phyloP scores from a whole-genome alignment of 2,888 invertebrate species.

The Parthenolecanium corni region DNA sequence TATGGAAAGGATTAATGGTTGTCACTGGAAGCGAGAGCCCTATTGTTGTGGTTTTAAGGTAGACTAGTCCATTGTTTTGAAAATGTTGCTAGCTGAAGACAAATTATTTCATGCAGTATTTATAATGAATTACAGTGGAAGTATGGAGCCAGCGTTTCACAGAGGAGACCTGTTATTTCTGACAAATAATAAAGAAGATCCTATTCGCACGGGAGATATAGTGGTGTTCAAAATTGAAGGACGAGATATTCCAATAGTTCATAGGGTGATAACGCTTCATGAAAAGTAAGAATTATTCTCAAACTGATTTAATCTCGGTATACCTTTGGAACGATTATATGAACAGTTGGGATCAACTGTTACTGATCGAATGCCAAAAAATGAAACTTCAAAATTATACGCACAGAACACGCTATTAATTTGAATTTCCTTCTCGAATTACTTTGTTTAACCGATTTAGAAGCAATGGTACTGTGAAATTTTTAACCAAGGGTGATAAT shows the following conservation, averaged over 20 bases:
- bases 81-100: neutral
- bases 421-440: no score
- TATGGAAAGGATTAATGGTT: slow-evolving; percentile 99
- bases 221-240: neutral
- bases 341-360: no score
- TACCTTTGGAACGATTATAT: neutral
- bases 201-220: neutral
- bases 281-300: neutral
- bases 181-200: neutral
- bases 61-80: slow-evolving; percentile 33
- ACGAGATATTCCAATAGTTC: neutral
- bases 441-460: neutral
- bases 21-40: slow-evolving; percentile 97
- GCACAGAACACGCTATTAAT: no score
- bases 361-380: no score
- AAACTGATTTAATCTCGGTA: neutral
- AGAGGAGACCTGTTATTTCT: slow-evolving; percentile 15
- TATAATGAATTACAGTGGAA: slow-evolving; percentile 4
- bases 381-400: no score
- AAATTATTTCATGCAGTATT: neutral
- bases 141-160: slow-evolving; percentile 14
- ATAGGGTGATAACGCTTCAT: slow-evolving; percentile 7
- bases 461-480: neutral
- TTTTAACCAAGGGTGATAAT: slow-evolving; percentile 14
- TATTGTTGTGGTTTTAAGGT: slow-evolving; percentile 90